A percentile compares a stretch with the other conserved stretches of the same genome.
Conservation (phyloP, 2,113 vertebrate species). For the Boulengeromyrus knoepffleri region DNA sequence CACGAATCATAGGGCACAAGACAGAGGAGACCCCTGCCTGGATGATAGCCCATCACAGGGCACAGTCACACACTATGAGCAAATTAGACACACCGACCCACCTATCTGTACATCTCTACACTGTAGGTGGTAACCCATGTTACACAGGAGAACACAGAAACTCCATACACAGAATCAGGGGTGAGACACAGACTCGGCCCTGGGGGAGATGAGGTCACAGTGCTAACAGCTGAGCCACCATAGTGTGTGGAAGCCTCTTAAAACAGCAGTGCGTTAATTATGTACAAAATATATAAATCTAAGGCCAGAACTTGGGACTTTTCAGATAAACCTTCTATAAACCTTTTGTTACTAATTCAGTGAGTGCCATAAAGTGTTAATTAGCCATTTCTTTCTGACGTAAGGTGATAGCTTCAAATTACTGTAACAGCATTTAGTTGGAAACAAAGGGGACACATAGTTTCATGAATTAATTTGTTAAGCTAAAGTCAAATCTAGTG, state of each 20-base stretch:
- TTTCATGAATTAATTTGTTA: neutral
- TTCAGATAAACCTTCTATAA: neutral
- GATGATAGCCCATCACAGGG: neutral
- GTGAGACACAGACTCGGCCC: neutral
- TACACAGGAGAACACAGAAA: neutral
- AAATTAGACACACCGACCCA: neutral
- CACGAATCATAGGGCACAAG: neutral
- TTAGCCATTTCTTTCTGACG: neutral
- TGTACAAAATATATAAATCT: neutral
- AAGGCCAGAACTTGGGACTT: neutral
- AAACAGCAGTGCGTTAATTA: neutral
- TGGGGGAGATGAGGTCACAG: neutral
- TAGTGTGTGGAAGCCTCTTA: neutral
- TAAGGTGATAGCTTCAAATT: neutral
- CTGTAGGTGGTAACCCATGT: neutral
- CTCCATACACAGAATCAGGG: neutral
- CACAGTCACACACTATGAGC: neutral
- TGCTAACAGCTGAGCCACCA: neutral
- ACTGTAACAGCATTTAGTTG: neutral
- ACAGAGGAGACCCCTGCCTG: neutral
- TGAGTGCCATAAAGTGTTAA: neutral
- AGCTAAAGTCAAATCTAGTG: neutral
- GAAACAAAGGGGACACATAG: neutral
- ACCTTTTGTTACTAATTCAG: neutral
- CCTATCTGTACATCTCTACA: neutral